phyloP scores from a whole-genome alignment of 2,797 vertebrate species.

The Acipenser ruthenus region DNA sequence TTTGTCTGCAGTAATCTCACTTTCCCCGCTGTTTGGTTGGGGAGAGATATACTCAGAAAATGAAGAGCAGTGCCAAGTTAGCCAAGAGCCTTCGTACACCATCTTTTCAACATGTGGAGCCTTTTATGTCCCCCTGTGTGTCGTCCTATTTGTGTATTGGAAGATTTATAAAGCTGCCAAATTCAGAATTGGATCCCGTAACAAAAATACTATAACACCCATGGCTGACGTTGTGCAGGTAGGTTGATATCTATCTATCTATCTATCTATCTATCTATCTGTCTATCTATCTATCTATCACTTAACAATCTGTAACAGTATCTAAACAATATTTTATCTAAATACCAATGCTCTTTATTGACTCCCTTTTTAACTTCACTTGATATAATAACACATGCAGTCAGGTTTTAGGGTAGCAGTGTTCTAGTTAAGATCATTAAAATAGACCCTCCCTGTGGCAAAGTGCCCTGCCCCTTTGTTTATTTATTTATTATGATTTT shows the following conservation, averaged over 20 bases:
- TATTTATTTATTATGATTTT: too few relatives aligned
- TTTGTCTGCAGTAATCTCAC: constrained; percentile 82
- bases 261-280: too few relatives aligned
- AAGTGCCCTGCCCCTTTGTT: too few relatives aligned
- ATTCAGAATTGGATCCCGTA: constrained; percentile 78
- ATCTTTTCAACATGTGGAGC: constrained; percentile 94
- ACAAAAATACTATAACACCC: constrained; percentile 84
- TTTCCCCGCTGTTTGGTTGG: constrained; percentile 90
- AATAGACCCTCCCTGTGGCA: too few relatives aligned
- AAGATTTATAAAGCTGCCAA: constrained; percentile 95
- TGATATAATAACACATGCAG: too few relatives aligned
- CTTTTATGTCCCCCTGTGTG: constrained; percentile 88
- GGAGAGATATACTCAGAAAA: constrained; percentile 81
- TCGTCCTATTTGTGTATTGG: constrained; percentile 96
- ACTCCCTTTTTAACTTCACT: too few relatives aligned
- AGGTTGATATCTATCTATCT: constrained; percentile 4
- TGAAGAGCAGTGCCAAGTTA: constrained; percentile 82
- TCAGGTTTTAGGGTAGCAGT: too few relatives aligned
- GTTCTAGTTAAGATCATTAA: too few relatives aligned
- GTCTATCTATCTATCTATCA: too few relatives aligned
- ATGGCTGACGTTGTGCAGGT: constrained; percentile 72
- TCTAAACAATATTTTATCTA: too few relatives aligned
- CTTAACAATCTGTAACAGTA: too few relatives aligned
- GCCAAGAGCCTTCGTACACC: constrained; percentile 84
- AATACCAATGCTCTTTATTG: too few relatives aligned